Percentiles rank a stretch among this genome's conserved stretches.
These are phyloP conservation scores for Sanderia malayensis DNA, from an alignment of 30 jellyfish, hydroid and myxozoan species.

Conservation along the genomic window DNA sequence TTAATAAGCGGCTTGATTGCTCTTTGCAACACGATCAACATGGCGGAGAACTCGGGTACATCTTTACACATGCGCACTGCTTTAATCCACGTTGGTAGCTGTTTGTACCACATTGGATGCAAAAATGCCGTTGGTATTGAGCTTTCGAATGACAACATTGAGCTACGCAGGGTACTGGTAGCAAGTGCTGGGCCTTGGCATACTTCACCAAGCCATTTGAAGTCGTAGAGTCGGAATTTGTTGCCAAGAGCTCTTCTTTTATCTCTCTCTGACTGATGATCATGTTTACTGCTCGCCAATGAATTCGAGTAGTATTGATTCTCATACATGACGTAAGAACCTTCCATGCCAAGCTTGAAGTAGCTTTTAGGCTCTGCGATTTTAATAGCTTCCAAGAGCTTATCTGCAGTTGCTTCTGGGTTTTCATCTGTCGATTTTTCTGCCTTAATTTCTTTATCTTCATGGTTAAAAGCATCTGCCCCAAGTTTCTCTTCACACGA, in stretches of 20 bases:
- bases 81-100: constrained; percentile 85
- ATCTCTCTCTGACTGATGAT: constrained; percentile 85
- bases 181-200: constrained; percentile 70
- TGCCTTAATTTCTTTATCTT: no score
- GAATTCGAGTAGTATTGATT: constrained; percentile 70
- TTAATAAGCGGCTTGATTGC: constrained; percentile 89
- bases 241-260: constrained; percentile 76
- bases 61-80: constrained; percentile 92
- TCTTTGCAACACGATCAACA: constrained; percentile 76
- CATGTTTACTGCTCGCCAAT: constrained; percentile 90
- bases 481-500: not conserved
- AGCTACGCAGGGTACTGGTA: constrained; percentile 73
- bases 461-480: no score
- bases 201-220: constrained; percentile 90
- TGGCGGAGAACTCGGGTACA: constrained; percentile 82
- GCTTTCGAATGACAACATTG: constrained; percentile 89
- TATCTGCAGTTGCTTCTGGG: not conserved
- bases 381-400: not conserved
- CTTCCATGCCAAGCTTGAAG: constrained; percentile 86
- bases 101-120: constrained; percentile 93
- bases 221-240: constrained; percentile 78
- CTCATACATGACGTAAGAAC: constrained; percentile 66
- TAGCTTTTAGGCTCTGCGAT: constrained; percentile 56
- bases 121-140: constrained; percentile 93
- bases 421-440: not conserved